Conservation (phyloP, 2,888 invertebrate species). For the Chorisops tibialis region DNA sequence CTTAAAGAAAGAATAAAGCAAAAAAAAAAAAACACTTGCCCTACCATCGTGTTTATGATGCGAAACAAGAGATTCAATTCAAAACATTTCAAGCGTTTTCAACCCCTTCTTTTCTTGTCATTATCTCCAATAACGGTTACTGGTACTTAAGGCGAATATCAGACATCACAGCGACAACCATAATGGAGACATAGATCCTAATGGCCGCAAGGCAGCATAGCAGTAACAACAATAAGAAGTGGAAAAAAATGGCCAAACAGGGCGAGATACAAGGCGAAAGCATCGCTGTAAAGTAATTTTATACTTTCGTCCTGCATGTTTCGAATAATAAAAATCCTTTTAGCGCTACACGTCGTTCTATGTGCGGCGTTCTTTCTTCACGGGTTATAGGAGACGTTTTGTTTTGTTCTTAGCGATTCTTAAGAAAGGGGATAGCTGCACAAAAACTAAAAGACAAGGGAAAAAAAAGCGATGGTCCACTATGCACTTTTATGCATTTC, state of each 20-base stretch:
- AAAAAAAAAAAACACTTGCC: no score
- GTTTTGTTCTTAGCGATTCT: background rate
- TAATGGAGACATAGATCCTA: slow-evolving; percentile 32
- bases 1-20: no score
- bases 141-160: slow-evolving; percentile 31
- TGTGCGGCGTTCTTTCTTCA: slow-evolving; percentile 9
- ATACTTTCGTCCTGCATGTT: slow-evolving; percentile 32
- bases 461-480: background rate
- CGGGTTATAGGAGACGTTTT: background rate
- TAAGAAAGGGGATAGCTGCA: no score
- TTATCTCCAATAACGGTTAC: slow-evolving; percentile 22
- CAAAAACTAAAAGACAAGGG: background rate
- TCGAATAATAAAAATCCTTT: slow-evolving; percentile 35
- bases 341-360: slow-evolving; percentile 21
- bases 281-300: slow-evolving; percentile 30
- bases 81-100: slow-evolving; percentile 10
- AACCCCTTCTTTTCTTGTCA: slow-evolving; percentile 2
- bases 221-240: slow-evolving; percentile 5
- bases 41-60: slow-evolving; percentile 3
- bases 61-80: slow-evolving; percentile 17
- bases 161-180: slow-evolving; percentile 30
- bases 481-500: slow-evolving; percentile 20
- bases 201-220: slow-evolving; percentile 29
- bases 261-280: background rate
- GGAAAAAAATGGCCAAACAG: background rate